Base-by-base conservation (phyloP, 2,797 vertebrate species). In the Myoxocephalus aenaeus region DNA sequence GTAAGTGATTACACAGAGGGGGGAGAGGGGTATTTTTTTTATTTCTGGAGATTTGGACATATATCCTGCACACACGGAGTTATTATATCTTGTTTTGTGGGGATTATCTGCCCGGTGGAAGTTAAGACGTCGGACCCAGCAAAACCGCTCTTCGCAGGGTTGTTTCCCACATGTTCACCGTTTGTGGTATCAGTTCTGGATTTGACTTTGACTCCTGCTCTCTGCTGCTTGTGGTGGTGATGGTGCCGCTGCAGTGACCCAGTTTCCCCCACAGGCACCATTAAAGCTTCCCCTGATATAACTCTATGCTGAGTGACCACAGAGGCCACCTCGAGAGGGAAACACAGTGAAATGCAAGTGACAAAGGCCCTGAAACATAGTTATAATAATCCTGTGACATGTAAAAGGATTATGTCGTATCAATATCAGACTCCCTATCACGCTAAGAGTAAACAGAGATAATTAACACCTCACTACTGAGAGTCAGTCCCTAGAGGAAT, bases 191-290 rank as follows among this genome's bases (percentile, higher is more conserved):
- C 0, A 40, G 17, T 51, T 73, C 42, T 63, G n/a, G 12, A 15
- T 18, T 59, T 20, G 5, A 53, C 1, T 7, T 7, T 51, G 53
- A 18, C 32, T 62, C 13, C 0, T 40, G 61, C 46, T 73, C 67
- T 70, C 46, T 76, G 63, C 69, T 80, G 73, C 57, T 76, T 61
- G 14, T 65, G 62, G 56, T 53, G 65, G 65, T 29, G 38, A 1
- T 3, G 44, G 3, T 25, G 65, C 46, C 11, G 70, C 77, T 76
- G 80, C 76, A 80, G 38, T 63, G 81, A 62, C 73, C 78, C 69
- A 46, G 25, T 67, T 75, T 44, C 8, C 32, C 66, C 71, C 15
- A 42, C 72, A 65, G 62, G 56, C 69, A 71, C 58, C 65, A 40
- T 48, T 50, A 20, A 7, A 73, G n/a, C 61, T 58, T 17, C 27